Conservation (phyloP, 2,888 invertebrate genomes). For the Ectemnius lituratus region DNA sequence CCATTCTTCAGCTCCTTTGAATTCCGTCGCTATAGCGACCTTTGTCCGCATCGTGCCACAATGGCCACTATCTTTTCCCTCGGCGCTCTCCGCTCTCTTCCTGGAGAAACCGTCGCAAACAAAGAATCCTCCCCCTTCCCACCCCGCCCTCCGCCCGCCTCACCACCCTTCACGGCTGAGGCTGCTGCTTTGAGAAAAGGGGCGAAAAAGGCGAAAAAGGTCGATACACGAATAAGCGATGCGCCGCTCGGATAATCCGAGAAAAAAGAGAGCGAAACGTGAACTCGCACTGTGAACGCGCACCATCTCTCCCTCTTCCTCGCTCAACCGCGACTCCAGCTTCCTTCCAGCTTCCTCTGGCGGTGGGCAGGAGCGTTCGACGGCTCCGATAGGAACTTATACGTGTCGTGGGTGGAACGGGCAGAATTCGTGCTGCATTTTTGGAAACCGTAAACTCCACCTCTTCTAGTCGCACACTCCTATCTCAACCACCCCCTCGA, state of each 20-base stretch:
- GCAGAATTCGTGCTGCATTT: slow-evolving; percentile 35
- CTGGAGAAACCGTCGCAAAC: slow-evolving; percentile 76
- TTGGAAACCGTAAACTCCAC: slow-evolving; percentile 22
- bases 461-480: background rate
- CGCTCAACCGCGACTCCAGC: slow-evolving; percentile 9
- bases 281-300: slow-evolving; percentile 66
- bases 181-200: too few relatives aligned
- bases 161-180: too few relatives aligned
- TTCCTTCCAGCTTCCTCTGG: slow-evolving; percentile 19
- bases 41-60: slow-evolving; percentile 75
- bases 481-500: too few relatives aligned
- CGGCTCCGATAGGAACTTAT: slow-evolving; percentile 37
- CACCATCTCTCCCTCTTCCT: slow-evolving; percentile 49
- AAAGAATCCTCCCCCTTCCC: slow-evolving; percentile 74
- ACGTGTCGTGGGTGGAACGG: slow-evolving; percentile 46
- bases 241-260: slow-evolving; percentile 76
- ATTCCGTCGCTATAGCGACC: slow-evolving; percentile 76
- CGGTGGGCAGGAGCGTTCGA: slow-evolving; percentile 14
- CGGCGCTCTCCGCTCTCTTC: slow-evolving; percentile 59
- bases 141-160: slow-evolving; percentile 38
- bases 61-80: slow-evolving; percentile 73
- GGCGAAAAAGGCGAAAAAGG: slow-evolving; percentile 70
- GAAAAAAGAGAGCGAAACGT: slow-evolving; percentile 72
- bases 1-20: slow-evolving; percentile 74
- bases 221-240: slow-evolving; percentile 77